These are phyloP conservation scores for Ptycholaimellus sp. DNA, from an alignment of 2,888 invertebrate species.

Conservation along the genomic window DNA sequence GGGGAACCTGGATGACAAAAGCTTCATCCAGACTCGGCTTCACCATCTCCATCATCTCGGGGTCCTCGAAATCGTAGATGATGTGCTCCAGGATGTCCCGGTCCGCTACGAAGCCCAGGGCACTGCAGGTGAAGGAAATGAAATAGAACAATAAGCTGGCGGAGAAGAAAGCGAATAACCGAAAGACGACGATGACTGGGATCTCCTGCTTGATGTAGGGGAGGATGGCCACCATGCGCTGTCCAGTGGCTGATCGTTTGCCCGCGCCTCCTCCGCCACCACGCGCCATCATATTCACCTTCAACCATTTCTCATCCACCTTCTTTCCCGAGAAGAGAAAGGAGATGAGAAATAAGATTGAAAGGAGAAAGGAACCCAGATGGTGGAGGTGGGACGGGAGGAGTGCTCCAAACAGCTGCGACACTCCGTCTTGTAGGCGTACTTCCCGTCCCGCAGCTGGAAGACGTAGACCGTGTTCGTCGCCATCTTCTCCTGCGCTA, in stretches of 20 bases:
- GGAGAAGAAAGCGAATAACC: no score
- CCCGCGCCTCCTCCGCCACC: conserved; percentile 46
- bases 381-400: conserved; percentile 3
- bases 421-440: conserved; percentile 92
- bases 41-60: conserved; percentile 99
- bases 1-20: conserved; percentile 53
- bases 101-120: conserved; percentile 95
- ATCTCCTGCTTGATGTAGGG: conserved; percentile 93
- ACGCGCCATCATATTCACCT: conserved; percentile 98
- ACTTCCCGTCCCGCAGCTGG: conserved; percentile 97
- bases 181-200: conserved; percentile 96
- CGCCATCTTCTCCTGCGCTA: conserved; percentile 99
- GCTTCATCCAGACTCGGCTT: conserved; percentile 97
- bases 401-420: conserved; percentile 68
- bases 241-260: conserved; percentile 96
- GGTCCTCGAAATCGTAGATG: conserved; percentile 98
- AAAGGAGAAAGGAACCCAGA: no score
- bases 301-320: no score
- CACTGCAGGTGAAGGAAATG: no score
- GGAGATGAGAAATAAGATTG: no score
- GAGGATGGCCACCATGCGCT: conserved; percentile 82
- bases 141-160: no score
- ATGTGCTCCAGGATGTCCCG: conserved; percentile 97
- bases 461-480: conserved; percentile 99
- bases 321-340: no score